Conservation (phyloP, 2,113 vertebrate genomes). For the Progne subis region DNA sequence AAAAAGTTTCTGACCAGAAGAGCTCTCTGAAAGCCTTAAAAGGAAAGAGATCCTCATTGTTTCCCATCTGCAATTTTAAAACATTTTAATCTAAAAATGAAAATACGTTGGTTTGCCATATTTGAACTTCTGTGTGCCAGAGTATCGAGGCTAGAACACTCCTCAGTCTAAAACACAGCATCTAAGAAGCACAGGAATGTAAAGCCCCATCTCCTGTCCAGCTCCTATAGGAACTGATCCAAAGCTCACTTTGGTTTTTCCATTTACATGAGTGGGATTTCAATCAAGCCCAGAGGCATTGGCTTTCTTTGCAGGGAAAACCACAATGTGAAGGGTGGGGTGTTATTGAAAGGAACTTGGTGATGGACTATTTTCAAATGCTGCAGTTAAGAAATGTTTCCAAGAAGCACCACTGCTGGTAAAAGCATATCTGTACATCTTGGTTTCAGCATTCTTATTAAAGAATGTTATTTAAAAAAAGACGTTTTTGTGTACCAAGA, state of each 20-base stretch:
- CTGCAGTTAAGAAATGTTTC: not conserved
- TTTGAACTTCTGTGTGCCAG: not conserved
- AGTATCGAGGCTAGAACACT: not conserved
- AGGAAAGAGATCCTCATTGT: not conserved
- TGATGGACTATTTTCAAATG: conserved; percentile 27
- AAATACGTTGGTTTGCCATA: not conserved
- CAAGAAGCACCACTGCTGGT: not conserved
- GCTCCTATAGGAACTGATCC: not conserved
- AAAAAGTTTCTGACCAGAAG: not conserved
- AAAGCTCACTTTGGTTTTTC: conserved; percentile 49
- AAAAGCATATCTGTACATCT: not conserved
- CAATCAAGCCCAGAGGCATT: not conserved
- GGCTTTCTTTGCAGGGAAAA: conserved; percentile 15
- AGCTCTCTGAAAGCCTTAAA: not conserved
- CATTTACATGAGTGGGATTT: conserved; percentile 27
- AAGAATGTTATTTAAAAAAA: not conserved
- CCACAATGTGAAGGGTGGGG: conserved; percentile 24
- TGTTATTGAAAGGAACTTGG: not conserved
- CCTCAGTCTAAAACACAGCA: not conserved
- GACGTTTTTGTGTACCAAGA: not conserved
- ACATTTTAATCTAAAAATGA: not conserved
- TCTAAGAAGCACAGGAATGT: not conserved
- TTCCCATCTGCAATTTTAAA: not conserved
- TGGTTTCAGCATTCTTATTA: not conserved
- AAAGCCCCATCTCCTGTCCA: not conserved